Evolutionary conservation across 2,888 invertebrate species (phyloP).

Genomic region (Pseudococcus jackbeardsleyi): DNA sequence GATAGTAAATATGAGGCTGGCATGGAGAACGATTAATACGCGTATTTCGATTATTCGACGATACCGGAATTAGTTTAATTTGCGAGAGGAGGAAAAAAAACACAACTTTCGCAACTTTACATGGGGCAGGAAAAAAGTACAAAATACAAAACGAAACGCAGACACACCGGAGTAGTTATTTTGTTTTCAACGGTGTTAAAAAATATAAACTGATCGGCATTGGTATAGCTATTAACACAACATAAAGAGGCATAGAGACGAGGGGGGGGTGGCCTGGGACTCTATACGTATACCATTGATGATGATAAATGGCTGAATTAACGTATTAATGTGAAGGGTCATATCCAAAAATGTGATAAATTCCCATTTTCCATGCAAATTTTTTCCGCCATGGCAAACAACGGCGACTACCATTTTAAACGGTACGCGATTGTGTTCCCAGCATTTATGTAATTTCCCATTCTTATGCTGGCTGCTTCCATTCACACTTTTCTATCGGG

Average conservation of each 20-base stretch:
- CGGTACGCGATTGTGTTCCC: background rate
- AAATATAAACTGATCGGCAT: background rate
- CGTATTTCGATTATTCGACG: conserved; percentile 19
- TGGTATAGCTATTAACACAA: conserved; percentile 8
- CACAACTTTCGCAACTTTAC: background rate
- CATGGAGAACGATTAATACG: background rate
- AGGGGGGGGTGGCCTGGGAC: background rate
- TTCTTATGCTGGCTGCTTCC: background rate
- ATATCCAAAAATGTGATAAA: conserved; percentile 32
- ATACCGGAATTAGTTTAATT: background rate
- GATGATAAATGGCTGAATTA: conserved; percentile 28
- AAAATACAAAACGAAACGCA: background rate
- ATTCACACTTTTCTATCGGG: background rate
- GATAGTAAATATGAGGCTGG: background rate
- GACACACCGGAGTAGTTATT: background rate
- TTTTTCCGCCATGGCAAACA: background rate
- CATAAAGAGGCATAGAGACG: background rate
- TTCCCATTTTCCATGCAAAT: conserved; percentile 28
- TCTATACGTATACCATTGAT: background rate
- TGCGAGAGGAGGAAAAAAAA: background rate
- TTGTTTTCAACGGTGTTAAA: conserved; percentile 1
- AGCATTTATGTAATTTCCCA: background rate
- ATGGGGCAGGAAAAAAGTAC: background rate
- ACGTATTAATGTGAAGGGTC: conserved; percentile 19
- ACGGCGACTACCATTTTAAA: background rate